phyloP scores from a whole-genome alignment of 2,113 vertebrate species.

The Chaenocephalus aceratus region DNA sequence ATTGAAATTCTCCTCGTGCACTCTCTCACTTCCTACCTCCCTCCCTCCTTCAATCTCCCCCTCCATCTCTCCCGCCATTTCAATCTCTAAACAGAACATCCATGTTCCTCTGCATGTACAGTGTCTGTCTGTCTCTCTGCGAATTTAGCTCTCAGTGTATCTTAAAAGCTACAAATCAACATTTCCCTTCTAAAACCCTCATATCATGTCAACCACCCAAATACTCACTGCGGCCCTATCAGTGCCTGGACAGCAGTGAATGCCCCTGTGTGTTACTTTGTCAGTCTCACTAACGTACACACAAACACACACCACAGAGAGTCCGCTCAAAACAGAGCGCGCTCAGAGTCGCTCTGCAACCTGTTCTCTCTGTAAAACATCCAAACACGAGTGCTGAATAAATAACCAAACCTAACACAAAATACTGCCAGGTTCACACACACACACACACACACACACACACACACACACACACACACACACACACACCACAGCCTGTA shows the following conservation, averaged over 20 bases:
- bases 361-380: constrained; percentile 87
- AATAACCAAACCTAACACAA: constrained; percentile 82
- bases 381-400: constrained; percentile 84
- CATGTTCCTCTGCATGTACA: constrained; percentile 51
- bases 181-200: constrained; percentile 42
- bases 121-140: constrained; percentile 15
- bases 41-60: constrained; percentile 71
- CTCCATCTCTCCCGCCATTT: constrained; percentile 77
- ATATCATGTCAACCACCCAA: constrained; percentile 51
- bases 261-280: constrained; percentile 71
- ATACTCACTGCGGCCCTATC: constrained; percentile 64
- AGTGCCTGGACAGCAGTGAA: constrained; percentile 71
- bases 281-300: constrained; percentile 40
- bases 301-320: constrained; percentile 41
- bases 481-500: constrained; percentile 61
- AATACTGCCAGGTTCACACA: constrained; percentile 75
- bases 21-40: constrained; percentile 73
- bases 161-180: constrained; percentile 40
- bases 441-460: constrained; percentile 1
- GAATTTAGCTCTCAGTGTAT: constrained; percentile 22
- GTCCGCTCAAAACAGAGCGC: constrained; percentile 72
- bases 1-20: constrained; percentile 87
- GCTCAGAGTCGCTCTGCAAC: constrained; percentile 81
- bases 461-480: constrained; percentile 43
- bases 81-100: constrained; percentile 67